Percentiles rank a stretch among this genome's conserved stretches.
Conservation (phyloP, 2,113 vertebrate genomes). For the Calidris pugnax region DNA sequence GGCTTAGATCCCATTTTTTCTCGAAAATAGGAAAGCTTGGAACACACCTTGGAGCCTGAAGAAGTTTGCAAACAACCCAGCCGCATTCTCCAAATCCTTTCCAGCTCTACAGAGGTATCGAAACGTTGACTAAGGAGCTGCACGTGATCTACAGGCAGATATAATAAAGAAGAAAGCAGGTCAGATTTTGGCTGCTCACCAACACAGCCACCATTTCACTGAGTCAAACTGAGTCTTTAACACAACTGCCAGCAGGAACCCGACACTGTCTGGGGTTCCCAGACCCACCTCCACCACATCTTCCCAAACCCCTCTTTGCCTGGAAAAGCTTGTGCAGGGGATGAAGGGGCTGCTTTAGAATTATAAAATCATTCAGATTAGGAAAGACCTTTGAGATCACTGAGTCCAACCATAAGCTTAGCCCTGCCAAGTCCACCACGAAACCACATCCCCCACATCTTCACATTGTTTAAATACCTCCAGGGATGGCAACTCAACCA, state of each 20-base stretch:
- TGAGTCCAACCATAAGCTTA: background rate
- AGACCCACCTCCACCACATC: background rate
- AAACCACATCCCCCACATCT: background rate
- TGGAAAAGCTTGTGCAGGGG: background rate
- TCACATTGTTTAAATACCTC: background rate
- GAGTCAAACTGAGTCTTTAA: background rate
- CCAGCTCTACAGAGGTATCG: background rate
- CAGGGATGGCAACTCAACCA: background rate
- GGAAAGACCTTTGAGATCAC: background rate
- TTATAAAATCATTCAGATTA: background rate
- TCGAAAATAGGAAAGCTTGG: background rate
- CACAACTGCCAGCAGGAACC: background rate
- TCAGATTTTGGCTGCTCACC: background rate
- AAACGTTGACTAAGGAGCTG: background rate
- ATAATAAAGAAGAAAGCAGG: background rate
- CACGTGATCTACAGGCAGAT: background rate
- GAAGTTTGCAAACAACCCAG: background rate
- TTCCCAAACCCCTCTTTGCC: background rate
- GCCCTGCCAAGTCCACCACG: background rate
- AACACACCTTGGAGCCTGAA: background rate
- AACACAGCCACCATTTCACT: background rate
- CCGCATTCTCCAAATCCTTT: background rate
- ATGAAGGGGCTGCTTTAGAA: background rate
- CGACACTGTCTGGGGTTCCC: background rate
- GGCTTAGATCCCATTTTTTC: background rate